Evolutionary conservation across 2,888 invertebrate genomes (phyloP).

Genomic region (Phyto melanocephala): DNA sequence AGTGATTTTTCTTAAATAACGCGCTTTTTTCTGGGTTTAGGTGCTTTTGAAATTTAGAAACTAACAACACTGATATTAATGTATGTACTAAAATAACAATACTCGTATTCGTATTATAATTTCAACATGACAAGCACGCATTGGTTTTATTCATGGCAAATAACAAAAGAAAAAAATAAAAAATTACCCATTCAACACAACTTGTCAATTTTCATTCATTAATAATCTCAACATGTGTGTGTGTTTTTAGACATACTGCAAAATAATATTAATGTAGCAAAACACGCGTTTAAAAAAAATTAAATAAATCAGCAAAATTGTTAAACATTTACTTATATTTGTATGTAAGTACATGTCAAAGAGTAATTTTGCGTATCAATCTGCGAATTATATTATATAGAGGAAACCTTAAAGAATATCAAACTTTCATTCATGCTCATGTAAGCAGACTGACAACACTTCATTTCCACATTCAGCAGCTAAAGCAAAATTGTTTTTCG

Average conservation of each 20-base stretch:
- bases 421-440: neutral
- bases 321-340: too few relatives aligned
- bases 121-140: conserved; percentile 16
- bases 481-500: neutral
- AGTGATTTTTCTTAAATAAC: too few relatives aligned
- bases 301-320: conserved; percentile 17
- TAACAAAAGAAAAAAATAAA: conserved; percentile 1
- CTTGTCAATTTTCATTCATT: conserved; percentile 49
- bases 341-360: neutral
- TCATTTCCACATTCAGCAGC: neutral
- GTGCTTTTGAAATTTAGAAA: too few relatives aligned
- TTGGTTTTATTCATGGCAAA: neutral
- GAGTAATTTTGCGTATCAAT: conserved; percentile 8
- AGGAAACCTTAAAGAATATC: neutral
- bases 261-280: conserved; percentile 20
- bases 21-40: too few relatives aligned
- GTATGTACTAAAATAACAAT: too few relatives aligned
- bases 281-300: neutral
- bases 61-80: too few relatives aligned
- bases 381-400: too few relatives aligned
- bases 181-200: conserved; percentile 22
- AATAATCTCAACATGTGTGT: conserved; percentile 13
- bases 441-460: neutral
- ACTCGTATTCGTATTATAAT: neutral
- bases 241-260: neutral